Conservation (phyloP, 1,140 invertebrate species). For the Maconellicoccus hirsutus region DNA sequence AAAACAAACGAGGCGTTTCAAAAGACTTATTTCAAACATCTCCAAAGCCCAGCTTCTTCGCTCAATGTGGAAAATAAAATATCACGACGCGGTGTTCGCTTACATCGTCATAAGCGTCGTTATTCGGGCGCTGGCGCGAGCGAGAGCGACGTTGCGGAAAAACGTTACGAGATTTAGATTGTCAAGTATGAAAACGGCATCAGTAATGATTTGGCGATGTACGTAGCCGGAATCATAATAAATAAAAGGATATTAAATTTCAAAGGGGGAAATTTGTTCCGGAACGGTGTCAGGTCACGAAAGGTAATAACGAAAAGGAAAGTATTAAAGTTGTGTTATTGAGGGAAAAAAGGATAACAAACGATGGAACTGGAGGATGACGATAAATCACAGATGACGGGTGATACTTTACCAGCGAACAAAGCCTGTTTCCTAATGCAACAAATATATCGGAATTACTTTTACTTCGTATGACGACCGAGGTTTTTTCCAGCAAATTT, state of each 20-base stretch:
- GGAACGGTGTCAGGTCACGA: constrained; percentile 21
- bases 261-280: constrained; percentile 17
- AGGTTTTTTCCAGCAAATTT: neutral
- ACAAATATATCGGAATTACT: constrained; percentile 15
- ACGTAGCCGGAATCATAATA: constrained; percentile 13
- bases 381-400: constrained; percentile 20
- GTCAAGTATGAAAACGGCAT: neutral
- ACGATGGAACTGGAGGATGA: constrained; percentile 4
- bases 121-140: no score
- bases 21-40: no score
- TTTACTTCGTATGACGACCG: neutral
- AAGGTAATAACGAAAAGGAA: constrained; percentile 21
- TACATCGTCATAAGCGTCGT: no score
- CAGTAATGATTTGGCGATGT: constrained; percentile 3
- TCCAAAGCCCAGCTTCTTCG: no score
- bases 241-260: constrained; percentile 23
- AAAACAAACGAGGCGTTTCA: no score
- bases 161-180: neutral
- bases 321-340: constrained; percentile 22
- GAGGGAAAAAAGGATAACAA: constrained; percentile 16
- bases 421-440: constrained; percentile 16
- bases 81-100: no score
- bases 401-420: constrained; percentile 19
- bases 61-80: no score
- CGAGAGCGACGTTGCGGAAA: neutral